phyloP scores from a whole-genome alignment of 1,140 invertebrate species.

The Trichonephila clavipes region DNA sequence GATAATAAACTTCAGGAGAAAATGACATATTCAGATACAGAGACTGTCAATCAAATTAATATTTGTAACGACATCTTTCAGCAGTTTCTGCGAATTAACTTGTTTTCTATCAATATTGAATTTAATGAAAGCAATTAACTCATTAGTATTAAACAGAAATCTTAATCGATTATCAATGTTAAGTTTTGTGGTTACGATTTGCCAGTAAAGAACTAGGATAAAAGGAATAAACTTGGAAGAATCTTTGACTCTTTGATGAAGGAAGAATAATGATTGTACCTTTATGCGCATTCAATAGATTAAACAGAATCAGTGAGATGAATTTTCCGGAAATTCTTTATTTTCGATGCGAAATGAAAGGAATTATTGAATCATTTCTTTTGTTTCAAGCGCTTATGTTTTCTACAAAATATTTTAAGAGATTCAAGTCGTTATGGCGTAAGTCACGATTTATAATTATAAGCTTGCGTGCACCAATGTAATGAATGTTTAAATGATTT shows the following conservation, averaged over 20 bases:
- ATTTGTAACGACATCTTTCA: background rate
- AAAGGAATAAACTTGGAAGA: background rate
- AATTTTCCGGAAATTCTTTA: too few relatives aligned
- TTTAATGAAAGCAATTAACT: slow-evolving; percentile 14
- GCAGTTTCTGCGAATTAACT: background rate
- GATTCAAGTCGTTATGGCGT: too few relatives aligned
- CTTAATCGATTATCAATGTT: background rate
- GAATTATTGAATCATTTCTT: too few relatives aligned
- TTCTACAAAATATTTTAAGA: too few relatives aligned
- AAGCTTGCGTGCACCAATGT: too few relatives aligned
- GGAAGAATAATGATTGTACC: background rate
- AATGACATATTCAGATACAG: background rate
- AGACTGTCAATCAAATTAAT: background rate
- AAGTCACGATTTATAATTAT: too few relatives aligned
- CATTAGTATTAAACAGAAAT: background rate
- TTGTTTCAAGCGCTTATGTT: too few relatives aligned
- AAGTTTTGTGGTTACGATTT: background rate
- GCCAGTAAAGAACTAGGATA: background rate
- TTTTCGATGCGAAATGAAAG: too few relatives aligned
- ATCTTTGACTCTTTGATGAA: background rate
- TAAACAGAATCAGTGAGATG: too few relatives aligned
- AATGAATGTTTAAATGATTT: too few relatives aligned
- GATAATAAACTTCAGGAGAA: background rate
- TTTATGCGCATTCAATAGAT: too few relatives aligned
- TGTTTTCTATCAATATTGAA: background rate